Conservation (phyloP, 1,140 invertebrate genomes). For the Drosophila pandora region DNA sequence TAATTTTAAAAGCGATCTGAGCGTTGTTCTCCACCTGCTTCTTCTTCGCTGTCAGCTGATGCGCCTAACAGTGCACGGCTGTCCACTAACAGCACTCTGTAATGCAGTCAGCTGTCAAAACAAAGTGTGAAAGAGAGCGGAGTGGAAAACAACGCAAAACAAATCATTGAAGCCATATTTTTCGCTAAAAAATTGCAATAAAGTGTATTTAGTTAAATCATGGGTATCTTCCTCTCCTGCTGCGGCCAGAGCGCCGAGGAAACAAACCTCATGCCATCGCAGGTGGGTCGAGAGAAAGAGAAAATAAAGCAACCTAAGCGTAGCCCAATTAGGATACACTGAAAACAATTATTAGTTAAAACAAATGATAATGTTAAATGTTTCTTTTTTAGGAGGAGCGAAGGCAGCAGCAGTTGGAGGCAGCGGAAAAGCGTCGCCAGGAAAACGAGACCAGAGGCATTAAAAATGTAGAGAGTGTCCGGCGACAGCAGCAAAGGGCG, state of each 20-base stretch:
- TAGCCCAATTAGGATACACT: background rate
- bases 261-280: constrained; percentile 73
- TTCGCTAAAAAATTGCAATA: background rate
- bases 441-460: constrained; percentile 75
- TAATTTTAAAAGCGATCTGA: constrained; percentile 23
- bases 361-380: background rate
- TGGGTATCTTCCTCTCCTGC: constrained; percentile 62
- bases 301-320: no score
- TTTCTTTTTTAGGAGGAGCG: constrained; percentile 64
- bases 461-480: constrained; percentile 72
- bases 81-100: constrained; percentile 20
- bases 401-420: constrained; percentile 72
- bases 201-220: constrained; percentile 14
- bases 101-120: constrained; percentile 42
- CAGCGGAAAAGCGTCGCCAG: constrained; percentile 70
- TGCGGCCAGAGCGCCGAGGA: constrained; percentile 71
- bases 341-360: background rate
- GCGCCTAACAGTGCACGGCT: constrained; percentile 23
- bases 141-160: constrained; percentile 46
- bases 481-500: constrained; percentile 65
- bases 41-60: constrained; percentile 1
- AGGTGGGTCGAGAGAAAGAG: constrained; percentile 31
- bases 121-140: constrained; percentile 40
- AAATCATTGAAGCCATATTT: constrained; percentile 45
- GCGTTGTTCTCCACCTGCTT: constrained; percentile 21